A percentile compares a stretch with the other conserved stretches of the same genome.
These are phyloP conservation scores for Bombycilla garrulus DNA, from an alignment of 2,113 vertebrate species.

Conservation along the genomic window DNA sequence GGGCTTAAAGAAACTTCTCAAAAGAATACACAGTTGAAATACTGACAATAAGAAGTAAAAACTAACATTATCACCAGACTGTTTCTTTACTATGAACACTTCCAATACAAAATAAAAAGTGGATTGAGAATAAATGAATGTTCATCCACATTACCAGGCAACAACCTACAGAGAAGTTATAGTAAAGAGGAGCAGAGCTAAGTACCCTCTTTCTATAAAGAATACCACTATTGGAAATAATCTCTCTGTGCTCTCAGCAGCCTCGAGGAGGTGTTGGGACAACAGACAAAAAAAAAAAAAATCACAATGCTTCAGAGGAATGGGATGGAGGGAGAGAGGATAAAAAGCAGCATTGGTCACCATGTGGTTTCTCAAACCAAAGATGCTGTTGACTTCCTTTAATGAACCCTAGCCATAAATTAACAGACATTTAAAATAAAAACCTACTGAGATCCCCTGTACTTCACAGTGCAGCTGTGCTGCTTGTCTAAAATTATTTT, in stretches of 20 bases:
- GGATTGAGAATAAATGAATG: neutral
- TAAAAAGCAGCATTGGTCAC: neutral
- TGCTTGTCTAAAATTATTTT: neutral
- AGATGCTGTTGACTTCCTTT: neutral
- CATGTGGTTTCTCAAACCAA: neutral
- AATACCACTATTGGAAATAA: neutral
- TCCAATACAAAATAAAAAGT: neutral
- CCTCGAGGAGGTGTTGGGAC: neutral
- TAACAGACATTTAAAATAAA: neutral
- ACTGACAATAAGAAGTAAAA: neutral
- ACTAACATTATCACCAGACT: neutral
- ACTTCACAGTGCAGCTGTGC: neutral
- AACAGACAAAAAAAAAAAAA: neutral
- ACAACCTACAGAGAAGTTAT: neutral
- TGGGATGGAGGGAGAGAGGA: neutral
- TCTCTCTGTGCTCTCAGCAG: neutral
- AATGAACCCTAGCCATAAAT: neutral
- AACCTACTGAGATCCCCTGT: neutral
- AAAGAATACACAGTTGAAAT: neutral
- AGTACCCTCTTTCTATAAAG: neutral
- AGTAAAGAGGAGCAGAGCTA: neutral
- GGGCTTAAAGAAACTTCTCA: neutral
- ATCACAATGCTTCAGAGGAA: neutral
- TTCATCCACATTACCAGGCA: neutral
- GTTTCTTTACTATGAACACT: neutral